Percentiles rank a stretch among this genome's conserved stretches.
These are phyloP conservation scores for Drosophila rellima DNA, from an alignment of 2,888 invertebrate genomes.

Conservation along the genomic window DNA sequence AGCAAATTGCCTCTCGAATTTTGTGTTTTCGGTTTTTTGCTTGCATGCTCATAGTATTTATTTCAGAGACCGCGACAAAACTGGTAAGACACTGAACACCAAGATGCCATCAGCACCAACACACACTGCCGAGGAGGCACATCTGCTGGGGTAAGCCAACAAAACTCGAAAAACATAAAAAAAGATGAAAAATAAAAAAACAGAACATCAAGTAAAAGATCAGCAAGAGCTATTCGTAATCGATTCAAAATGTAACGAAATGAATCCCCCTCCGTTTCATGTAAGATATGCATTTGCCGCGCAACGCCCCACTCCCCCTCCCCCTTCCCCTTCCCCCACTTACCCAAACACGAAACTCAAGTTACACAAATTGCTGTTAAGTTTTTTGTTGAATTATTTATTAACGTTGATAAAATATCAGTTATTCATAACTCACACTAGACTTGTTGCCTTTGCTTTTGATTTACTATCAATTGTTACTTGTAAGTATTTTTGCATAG, in stretches of 20 bases:
- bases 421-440: slow-evolving; percentile 36
- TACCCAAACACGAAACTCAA: slow-evolving; percentile 32
- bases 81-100: slow-evolving; percentile 86
- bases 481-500: slow-evolving; percentile 55
- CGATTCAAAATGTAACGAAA: slow-evolving; percentile 9
- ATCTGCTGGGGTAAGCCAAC: slow-evolving; percentile 93
- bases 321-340: too few species aligned
- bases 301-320: slow-evolving; percentile 15
- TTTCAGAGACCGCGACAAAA: slow-evolving; percentile 86
- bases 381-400: neutral
- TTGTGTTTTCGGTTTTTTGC: slow-evolving; percentile 83
- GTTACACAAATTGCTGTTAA: slow-evolving; percentile 32
- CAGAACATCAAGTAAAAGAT: slow-evolving; percentile 1
- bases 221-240: slow-evolving; percentile 22
- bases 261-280: slow-evolving; percentile 26
- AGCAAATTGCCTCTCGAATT: slow-evolving; percentile 62
- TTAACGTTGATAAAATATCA: neutral
- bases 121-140: slow-evolving; percentile 92
- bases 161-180: slow-evolving; percentile 21
- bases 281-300: slow-evolving; percentile 47
- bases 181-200: slow-evolving; percentile 10
- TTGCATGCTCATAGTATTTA: slow-evolving; percentile 86
- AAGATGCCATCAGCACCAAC: slow-evolving; percentile 86
- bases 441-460: slow-evolving; percentile 37
- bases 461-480: slow-evolving; percentile 12